These are phyloP conservation scores for Mercenaria mercenaria DNA, from an alignment of 1,140 invertebrate species.

Conservation along the genomic window DNA sequence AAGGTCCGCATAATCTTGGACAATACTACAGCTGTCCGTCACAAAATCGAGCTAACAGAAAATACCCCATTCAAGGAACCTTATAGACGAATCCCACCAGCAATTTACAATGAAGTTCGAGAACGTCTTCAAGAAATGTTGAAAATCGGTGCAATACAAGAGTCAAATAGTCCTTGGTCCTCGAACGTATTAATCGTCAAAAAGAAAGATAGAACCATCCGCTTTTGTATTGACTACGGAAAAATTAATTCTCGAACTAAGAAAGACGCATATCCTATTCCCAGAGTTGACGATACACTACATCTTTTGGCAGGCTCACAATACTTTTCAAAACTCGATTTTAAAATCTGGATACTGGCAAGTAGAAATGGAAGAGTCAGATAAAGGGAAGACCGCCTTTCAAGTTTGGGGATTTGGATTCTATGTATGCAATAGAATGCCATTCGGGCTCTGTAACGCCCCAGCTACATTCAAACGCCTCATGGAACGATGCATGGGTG, in stretches of 20 bases:
- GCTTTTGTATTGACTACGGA: constrained; percentile 87
- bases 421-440: constrained; percentile 68
- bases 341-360: constrained; percentile 87
- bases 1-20: background rate
- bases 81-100: background rate
- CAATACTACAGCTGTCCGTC: background rate
- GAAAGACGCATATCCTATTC: constrained; percentile 70
- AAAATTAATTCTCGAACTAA: constrained; percentile 66
- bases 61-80: constrained; percentile 29
- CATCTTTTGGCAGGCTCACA: constrained; percentile 72
- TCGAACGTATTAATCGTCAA: constrained; percentile 86
- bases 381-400: constrained; percentile 67
- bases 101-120: constrained; percentile 23
- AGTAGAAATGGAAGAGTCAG: constrained; percentile 78
- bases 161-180: constrained; percentile 84
- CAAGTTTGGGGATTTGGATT: constrained; percentile 59
- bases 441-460: constrained; percentile 86
- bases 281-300: constrained; percentile 62
- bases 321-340: constrained; percentile 82
- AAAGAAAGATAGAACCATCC: constrained; percentile 85
- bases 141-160: constrained; percentile 2
- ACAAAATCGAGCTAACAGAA: background rate
- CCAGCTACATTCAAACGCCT: constrained; percentile 87
- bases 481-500: constrained; percentile 84
- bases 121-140: constrained; percentile 41